A percentile compares a stretch with the other conserved stretches of the same genome.
These are phyloP conservation scores for Fistularia commersonii DNA, from an alignment of 2,797 vertebrate genomes.

Conservation along the genomic window DNA sequence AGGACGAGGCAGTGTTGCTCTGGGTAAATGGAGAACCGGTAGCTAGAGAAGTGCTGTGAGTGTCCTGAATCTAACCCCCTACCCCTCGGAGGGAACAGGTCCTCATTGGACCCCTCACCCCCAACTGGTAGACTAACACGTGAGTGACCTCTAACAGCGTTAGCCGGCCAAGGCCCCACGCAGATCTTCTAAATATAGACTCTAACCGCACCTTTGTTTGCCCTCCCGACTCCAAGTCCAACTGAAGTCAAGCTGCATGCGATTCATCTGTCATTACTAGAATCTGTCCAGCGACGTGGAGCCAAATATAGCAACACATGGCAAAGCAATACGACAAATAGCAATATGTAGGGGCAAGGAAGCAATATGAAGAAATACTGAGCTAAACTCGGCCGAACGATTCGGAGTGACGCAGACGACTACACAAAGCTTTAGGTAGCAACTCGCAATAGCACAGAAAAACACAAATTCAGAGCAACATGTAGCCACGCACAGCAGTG, in stretches of 20 bases:
- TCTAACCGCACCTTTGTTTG: constrained; percentile 26
- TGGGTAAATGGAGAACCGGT: constrained; percentile 68
- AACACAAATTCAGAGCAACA: too few species aligned
- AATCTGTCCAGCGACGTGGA: too few species aligned
- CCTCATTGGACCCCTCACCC: background rate
- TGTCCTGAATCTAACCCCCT: background rate
- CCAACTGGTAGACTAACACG: background rate
- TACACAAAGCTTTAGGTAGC: too few species aligned
- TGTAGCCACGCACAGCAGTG: too few species aligned
- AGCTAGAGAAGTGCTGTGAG: constrained; percentile 38
- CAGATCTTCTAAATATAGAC: constrained; percentile 45
- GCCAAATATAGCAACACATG: too few species aligned
- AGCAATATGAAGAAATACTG: too few species aligned
- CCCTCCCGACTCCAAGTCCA: constrained; percentile 22
- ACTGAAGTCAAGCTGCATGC: background rate
- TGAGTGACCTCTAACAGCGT: constrained; percentile 38
- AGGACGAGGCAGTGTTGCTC: constrained; percentile 70
- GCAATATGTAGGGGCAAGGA: too few species aligned
- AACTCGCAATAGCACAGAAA: too few species aligned
- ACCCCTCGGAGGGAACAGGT: too few species aligned
- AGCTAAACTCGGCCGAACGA: too few species aligned
- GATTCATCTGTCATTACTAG: background rate
- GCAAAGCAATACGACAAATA: too few species aligned
- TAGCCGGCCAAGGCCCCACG: constrained; percentile 26
- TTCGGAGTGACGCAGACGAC: too few species aligned